Evolutionary conservation across 2,113 vertebrate genomes (phyloP), one percentile per base, ranked within the genome.

Genomic region (Poeciliopsis prolifica): DNA sequence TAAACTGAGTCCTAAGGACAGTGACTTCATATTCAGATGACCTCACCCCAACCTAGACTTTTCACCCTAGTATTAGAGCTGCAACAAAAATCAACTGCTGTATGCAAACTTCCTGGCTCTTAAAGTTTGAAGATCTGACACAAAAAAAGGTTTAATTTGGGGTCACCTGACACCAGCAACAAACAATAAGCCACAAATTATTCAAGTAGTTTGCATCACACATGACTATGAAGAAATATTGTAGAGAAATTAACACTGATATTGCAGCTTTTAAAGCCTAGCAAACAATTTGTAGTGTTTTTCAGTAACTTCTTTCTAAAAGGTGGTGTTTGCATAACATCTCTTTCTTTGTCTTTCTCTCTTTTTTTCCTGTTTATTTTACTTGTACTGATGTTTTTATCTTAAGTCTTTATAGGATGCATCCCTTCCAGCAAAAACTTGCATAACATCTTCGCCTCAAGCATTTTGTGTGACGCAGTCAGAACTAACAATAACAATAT

Each of bases 391-490:
- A 70, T 78, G 29, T 31, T 44, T 30, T 81, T 28, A 28, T 64
- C 71, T 72, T 1, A 26, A 58, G 61, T 61, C 30, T 65, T 80
- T 22, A 62, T 31, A 67, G 68, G 70, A 61, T 63, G 66, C 33
- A 42, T 63, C 74, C 28, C 72, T 81, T 60, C 29, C 3, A 2
- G 65, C 74, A 40, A 72, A 72, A 28, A 37, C 68, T 81, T 85
- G 79, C 72, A 48, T 86, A 81, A 83, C 63, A 61, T 65, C 33
- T 65, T 42, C 37, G 78, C 81, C 77, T 83, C 31, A 74, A 51
- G 70, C 77, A 3, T 4, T n/a, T 14, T 7, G 9, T 63, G 64
- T 44, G 66, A n/a, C 28, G 19, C 71, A 68, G 33, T n/a, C 68
- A 66, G 6, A 77, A 78, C 68, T 60, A 75, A 61, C 26, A 60